Conservation (phyloP, 2,888 invertebrate species). For the Nasonia oneida region DNA sequence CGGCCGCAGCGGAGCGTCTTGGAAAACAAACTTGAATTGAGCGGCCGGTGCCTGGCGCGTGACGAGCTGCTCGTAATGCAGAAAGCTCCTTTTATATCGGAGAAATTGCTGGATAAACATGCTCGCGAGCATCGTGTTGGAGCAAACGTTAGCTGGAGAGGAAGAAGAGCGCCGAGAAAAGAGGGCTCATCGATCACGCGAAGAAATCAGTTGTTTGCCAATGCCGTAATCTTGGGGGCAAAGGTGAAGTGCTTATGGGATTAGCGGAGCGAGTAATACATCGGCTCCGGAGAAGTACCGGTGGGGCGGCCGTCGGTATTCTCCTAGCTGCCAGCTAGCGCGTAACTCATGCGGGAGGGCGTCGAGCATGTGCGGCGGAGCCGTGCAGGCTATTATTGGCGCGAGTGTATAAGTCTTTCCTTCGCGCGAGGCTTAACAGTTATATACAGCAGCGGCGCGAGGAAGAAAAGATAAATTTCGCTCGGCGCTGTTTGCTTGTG, state of each 20-base stretch:
- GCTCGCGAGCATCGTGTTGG: too few species aligned
- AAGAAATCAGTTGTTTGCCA: not conserved
- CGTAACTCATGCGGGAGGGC: constrained; percentile 5
- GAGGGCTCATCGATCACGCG: not conserved
- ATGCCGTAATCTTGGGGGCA: constrained; percentile 6
- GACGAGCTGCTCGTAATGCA: too few species aligned
- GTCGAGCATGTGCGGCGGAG: not conserved
- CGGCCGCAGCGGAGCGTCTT: too few species aligned
- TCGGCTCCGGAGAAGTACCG: not conserved
- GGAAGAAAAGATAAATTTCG: constrained; percentile 17
- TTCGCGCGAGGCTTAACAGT: constrained; percentile 6
- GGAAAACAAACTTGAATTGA: constrained; percentile 10
- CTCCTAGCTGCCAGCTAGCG: not conserved
- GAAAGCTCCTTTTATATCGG: too few species aligned
- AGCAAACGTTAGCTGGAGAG: not conserved
- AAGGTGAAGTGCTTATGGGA: constrained; percentile 32
- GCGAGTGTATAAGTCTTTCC: not conserved
- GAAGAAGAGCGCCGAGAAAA: not conserved
- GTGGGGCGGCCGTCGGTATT: not conserved
- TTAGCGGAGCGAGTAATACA: constrained; percentile 17
- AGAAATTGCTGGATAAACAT: too few species aligned
- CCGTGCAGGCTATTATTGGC: constrained; percentile 31
- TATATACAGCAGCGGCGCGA: not conserved
- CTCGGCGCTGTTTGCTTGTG: not conserved
- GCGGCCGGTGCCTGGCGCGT: not conserved